Conservation (phyloP, 2,113 vertebrate species). For the Albula glossodonta region DNA sequence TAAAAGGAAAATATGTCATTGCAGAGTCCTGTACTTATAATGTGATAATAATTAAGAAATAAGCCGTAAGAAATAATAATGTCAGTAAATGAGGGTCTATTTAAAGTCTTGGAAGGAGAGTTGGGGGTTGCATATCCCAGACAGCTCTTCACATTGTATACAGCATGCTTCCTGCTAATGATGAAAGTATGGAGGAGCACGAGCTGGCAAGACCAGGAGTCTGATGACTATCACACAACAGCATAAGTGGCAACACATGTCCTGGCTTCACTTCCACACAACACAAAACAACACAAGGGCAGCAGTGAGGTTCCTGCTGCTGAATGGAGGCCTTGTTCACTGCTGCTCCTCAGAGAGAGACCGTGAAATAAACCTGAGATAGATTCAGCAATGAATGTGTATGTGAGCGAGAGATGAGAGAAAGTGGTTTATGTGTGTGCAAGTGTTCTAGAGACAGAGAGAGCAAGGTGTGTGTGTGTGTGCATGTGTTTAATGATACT, state of each 20-base stretch:
- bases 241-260: slow-evolving; percentile 50
- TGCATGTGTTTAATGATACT: no score
- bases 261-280: neutral
- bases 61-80: no score
- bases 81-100: neutral
- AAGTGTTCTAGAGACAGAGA: no score
- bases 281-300: neutral
- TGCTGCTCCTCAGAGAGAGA: neutral
- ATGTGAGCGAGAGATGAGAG: neutral
- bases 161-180: slow-evolving; percentile 20
- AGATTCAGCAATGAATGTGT: neutral
- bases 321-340: neutral
- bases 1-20: neutral
- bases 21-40: no score
- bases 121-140: neutral
- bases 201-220: slow-evolving; percentile 35
- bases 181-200: slow-evolving; percentile 35
- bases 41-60: no score
- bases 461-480: no score
- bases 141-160: neutral
- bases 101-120: slow-evolving; percentile 10
- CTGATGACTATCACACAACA: slow-evolving; percentile 56
- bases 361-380: neutral
- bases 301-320: neutral
- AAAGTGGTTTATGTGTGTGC: no score